phyloP scores from a whole-genome alignment of 2,113 vertebrate species.

The Sphaerodactylus townsendi region DNA sequence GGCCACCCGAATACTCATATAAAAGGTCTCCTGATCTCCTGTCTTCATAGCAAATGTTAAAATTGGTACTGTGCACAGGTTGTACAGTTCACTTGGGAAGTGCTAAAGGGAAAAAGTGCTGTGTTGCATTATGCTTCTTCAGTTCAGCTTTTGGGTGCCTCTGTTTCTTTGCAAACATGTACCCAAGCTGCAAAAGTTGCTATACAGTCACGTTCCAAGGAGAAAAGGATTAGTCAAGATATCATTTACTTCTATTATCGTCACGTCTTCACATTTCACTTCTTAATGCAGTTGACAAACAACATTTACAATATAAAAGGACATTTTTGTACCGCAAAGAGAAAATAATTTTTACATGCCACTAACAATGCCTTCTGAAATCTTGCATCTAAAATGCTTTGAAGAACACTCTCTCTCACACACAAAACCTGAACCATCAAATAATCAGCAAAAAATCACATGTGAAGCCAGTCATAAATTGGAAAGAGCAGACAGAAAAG shows the following conservation, averaged over 20 bases:
- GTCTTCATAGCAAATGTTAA: neutral
- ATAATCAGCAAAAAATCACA: conserved; percentile 50
- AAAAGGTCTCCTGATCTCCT: neutral
- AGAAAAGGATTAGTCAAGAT: conserved; percentile 32
- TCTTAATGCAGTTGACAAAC: conserved; percentile 49
- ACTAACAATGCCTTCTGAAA: conserved; percentile 55
- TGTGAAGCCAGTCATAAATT: conserved; percentile 54
- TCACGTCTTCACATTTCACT: conserved; percentile 20
- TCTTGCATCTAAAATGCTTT: conserved; percentile 50
- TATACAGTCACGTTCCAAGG: conserved; percentile 15
- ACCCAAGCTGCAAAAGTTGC: neutral
- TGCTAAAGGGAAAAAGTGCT: neutral
- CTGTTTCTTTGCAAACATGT: neutral
- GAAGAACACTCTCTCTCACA: conserved; percentile 2
- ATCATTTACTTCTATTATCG: conserved; percentile 29
- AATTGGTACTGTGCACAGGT: neutral
- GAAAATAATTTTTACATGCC: conserved; percentile 52
- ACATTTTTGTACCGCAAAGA: conserved; percentile 43
- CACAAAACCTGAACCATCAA: conserved; percentile 50
- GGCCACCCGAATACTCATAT: too few species aligned
- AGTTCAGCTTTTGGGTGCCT: neutral
- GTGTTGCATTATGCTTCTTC: neutral
- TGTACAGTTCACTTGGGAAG: too few species aligned
- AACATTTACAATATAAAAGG: conserved; percentile 47
- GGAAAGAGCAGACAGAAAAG: conserved; percentile 49